Evolutionary conservation across 1,140 invertebrate species (phyloP).

Genomic region (Leucophenga varia): DNA sequence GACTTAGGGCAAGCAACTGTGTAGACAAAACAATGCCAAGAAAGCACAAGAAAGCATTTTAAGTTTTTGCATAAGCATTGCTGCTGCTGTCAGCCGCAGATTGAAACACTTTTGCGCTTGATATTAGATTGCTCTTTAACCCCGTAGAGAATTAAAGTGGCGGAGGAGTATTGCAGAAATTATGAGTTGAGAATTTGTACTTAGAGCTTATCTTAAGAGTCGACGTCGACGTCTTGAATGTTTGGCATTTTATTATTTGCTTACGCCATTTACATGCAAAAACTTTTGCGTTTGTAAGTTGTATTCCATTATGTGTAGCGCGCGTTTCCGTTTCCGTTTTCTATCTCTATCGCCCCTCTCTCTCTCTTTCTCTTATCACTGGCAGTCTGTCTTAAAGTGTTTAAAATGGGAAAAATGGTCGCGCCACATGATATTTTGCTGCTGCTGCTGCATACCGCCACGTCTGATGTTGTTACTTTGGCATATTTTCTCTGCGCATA

Average conservation of each 20-base stretch:
- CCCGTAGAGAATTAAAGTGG: background rate
- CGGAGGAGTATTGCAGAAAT: conserved; percentile 19
- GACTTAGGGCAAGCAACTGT: background rate
- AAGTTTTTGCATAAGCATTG: no score
- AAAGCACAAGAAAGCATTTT: no score
- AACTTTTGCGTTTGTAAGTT: conserved; percentile 49
- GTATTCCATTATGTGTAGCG: no score
- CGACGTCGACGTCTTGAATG: conserved; percentile 30
- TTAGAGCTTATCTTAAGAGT: conserved; percentile 50
- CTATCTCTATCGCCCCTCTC: conserved; percentile 19
- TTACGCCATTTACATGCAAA: conserved; percentile 29
- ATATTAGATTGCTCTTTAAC: no score
- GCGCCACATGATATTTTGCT: no score
- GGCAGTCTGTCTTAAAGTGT: no score
- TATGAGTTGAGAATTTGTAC: conserved; percentile 51
- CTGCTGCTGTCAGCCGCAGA: background rate
- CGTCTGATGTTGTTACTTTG: conserved; percentile 27
- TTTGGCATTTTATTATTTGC: conserved; percentile 7
- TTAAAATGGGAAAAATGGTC: conserved; percentile 50
- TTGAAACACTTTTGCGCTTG: background rate
- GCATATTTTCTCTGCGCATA: conserved; percentile 52
- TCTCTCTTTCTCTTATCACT: conserved; percentile 1
- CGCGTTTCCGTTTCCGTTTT: conserved; percentile 44
- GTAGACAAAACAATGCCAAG: background rate
- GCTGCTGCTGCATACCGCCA: conserved; percentile 8